phyloP scores from a whole-genome alignment of 2,888 invertebrate species.

The Mesorhabditis spiculigera region DNA sequence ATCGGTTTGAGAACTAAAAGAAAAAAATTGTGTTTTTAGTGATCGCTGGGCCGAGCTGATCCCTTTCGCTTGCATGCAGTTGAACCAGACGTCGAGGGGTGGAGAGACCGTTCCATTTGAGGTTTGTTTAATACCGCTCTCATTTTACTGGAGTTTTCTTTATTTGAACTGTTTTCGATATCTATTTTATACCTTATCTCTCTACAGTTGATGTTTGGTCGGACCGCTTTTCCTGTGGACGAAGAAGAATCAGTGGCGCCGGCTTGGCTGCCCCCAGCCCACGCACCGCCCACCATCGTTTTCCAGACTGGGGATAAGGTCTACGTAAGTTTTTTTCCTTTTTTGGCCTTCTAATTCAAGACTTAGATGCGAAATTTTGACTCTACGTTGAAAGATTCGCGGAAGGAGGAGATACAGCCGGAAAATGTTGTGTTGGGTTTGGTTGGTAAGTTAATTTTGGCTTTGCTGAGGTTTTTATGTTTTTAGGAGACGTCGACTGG shows the following conservation, averaged over 20 bases:
- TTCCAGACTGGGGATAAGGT: slow-evolving; percentile 1
- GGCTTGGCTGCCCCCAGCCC: neutral
- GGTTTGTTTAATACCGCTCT: neutral
- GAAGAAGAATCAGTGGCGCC: neutral
- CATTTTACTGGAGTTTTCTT: neutral
- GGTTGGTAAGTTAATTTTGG: neutral
- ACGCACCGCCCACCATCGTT: neutral
- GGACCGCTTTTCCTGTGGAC: neutral
- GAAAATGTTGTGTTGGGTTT: slow-evolving; percentile 1
- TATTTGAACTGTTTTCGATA: neutral
- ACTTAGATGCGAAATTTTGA: slow-evolving; percentile 5
- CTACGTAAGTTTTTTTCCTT: neutral
- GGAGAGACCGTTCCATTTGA: neutral
- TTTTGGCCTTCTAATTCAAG: neutral
- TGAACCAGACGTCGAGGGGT: neutral
- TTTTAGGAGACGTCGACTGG: slow-evolving; percentile 1
- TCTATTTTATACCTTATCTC: neutral
- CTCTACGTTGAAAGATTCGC: neutral
- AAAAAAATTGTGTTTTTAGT: neutral
- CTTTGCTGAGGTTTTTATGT: neutral
- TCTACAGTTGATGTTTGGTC: neutral
- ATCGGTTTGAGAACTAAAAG: neutral
- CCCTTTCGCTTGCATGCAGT: neutral
- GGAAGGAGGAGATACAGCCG: neutral
- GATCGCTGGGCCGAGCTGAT: slow-evolving; percentile 3